Evolutionary conservation across 2,113 vertebrate genomes (phyloP).

Genomic region (Jacana jacana): DNA sequence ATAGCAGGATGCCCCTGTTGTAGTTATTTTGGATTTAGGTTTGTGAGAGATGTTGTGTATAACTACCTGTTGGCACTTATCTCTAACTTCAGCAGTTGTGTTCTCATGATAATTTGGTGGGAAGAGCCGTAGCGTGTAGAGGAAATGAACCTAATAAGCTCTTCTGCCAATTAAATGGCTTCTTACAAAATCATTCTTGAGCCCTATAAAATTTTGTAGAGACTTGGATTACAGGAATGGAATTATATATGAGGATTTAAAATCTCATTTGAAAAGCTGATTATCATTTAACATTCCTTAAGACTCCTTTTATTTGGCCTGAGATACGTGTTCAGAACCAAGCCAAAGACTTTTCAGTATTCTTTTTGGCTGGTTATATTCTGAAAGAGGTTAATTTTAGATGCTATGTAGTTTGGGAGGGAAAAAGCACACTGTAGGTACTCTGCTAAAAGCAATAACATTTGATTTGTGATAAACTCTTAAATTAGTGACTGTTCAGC

Average conservation of each 20-base stretch:
- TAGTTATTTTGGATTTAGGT: not conserved
- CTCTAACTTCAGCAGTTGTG: not conserved
- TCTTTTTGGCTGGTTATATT: not conserved
- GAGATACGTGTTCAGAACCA: not conserved
- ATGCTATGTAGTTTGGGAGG: not conserved
- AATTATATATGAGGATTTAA: not conserved
- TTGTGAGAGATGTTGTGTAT: not conserved
- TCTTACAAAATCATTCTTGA: not conserved
- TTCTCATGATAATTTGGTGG: no score
- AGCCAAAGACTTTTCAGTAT: not conserved
- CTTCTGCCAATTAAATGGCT: not conserved
- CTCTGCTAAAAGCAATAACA: constrained; percentile 13
- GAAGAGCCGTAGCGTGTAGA: not conserved
- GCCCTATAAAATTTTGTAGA: not conserved
- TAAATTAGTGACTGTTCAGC: constrained; percentile 18
- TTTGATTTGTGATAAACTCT: constrained; percentile 29
- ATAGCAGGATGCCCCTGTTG: rapidly evolving
- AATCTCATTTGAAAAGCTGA: not conserved
- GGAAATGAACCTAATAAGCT: not conserved
- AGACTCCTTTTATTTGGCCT: not conserved
- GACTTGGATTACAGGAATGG: not conserved
- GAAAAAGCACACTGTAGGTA: not conserved
- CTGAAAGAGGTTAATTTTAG: constrained; percentile 3
- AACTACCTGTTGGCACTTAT: no score
- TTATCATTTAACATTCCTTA: not conserved